Evolutionary conservation across 2,888 invertebrate genomes (phyloP), one percentile per base, ranked within the genome.

Genomic region (Villa cingulata): DNA sequence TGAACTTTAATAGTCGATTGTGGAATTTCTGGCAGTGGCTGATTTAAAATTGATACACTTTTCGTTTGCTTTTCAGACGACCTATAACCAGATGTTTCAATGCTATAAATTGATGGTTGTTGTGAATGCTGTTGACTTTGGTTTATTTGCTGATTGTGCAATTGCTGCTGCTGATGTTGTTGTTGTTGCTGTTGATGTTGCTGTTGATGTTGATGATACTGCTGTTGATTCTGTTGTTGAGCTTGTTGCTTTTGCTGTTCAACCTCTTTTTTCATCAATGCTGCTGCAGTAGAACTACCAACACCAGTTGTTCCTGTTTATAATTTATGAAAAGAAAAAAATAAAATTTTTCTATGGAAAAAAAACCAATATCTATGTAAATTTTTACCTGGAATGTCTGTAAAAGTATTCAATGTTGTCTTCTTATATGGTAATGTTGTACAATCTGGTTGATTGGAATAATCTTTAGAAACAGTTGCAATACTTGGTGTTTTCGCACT

Each of bases 11-110:
- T 41, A 10, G 44, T 41, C 17, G 52, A 40, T 20, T 62, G 61
- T 14, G 70, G 70, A 44, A 70, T 70, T 43, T 70, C 70, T 12
- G 70, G 70, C 53, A 70, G 55, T 42, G 70, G 70, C 52, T 70
- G 70, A 54, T 67, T 70, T 14, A 71, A 61, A 51, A 71, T 71
- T n/a, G 71, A 70, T 45, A 56, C 57, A 37, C 56, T 37, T 43
- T 51, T 48, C 1, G 54, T 44, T 47, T 52, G 51, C 42, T 50
- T 54, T 18, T 53, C 53, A 34, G 54, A 51, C 29, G 55, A 52
- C 27, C 56, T 57, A 51, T 61, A 62, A 37, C 53, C 57, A 5
- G 61, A 58, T 45, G 66, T 64, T 54, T 70, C 69, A 44, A 69
- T 69, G 54, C 69, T 70, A 49, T 68, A 69, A 2, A 69, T 68